Evolutionary conservation across 2,113 vertebrate genomes (phyloP), one percentile per base, ranked within the genome.

Genomic region (Paramisgurnus dabryanus): DNA sequence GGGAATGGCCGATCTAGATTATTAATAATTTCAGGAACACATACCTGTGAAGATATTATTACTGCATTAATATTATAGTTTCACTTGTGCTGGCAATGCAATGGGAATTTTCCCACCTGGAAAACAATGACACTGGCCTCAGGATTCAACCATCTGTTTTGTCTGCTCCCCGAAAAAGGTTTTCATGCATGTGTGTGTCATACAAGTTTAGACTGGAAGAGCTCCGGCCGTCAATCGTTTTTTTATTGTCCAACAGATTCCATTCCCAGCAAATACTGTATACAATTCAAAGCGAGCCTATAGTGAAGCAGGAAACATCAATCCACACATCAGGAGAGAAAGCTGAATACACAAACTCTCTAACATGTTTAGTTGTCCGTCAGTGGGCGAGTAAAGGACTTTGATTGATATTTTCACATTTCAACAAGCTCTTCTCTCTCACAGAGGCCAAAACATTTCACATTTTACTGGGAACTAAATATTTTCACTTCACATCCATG

Each of bases 21-120:
- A 34, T 34, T 2, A 34, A 34, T 1, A 43, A 69, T 76, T 72
- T 80, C n/a, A 83, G 72, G 84, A 88, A 87, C 80, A 87, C 86
- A 90, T 84, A 83, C 84, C 55, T 85, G 87, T 64, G 79, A 89
- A 91, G 67, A 84, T 90, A 87, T 86, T 88, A 89, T 86, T 27
- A 71, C 76, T 79, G 27, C 53, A 83, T 82, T 82, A 82, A 82
- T 78, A 85, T 82, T 80, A 66, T 80, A 66, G 76, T 76, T 68
- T 88, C 82, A 82, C 82, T 65, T 79, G 82, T 79, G 80, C 80
- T 92, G 91, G 91, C 91, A 91, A 53, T 1, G 10, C 40, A 49
- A 85, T 65, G 79, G 86, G 83, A 93, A 93, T 75, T 92, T 92
- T 92, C 85, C 89, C 86, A 80, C 87, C 84, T 89, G 91, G 89